Evolutionary conservation across 2,888 invertebrate species (phyloP).

Genomic region (Acheta domesticus): DNA sequence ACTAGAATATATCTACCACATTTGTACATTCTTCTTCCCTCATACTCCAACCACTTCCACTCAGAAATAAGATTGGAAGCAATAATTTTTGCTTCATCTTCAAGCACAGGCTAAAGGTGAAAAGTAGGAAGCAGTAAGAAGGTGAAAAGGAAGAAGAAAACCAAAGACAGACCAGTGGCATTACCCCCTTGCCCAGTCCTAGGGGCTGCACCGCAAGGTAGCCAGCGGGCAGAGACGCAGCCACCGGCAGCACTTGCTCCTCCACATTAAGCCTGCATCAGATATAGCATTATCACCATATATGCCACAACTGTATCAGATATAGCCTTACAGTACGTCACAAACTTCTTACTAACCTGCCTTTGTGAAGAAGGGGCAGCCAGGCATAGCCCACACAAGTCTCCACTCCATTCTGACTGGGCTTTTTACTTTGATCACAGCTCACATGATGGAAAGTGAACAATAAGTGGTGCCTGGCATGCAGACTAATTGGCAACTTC

Average conservation of each 20-base stretch:
- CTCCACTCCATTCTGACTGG: slow-evolving; percentile 68
- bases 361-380: slow-evolving; percentile 81
- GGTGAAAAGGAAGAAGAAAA: slow-evolving; percentile 30
- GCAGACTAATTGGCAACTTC: slow-evolving; percentile 79
- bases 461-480: slow-evolving; percentile 82
- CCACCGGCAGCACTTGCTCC: slow-evolving; percentile 77
- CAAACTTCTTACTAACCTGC: slow-evolving; percentile 49
- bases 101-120: too few relatives aligned
- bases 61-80: too few relatives aligned
- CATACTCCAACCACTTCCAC: too few relatives aligned
- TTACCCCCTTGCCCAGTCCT: slow-evolving; percentile 87
- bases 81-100: too few relatives aligned
- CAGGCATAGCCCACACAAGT: slow-evolving; percentile 92
- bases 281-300: too few relatives aligned
- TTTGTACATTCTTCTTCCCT: too few relatives aligned
- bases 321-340: too few relatives aligned
- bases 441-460: slow-evolving; percentile 96
- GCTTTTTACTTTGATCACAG: slow-evolving; percentile 75
- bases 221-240: slow-evolving; percentile 81
- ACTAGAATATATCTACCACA: too few relatives aligned
- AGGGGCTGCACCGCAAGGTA: slow-evolving; percentile 87
- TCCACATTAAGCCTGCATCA: slow-evolving; percentile 71
- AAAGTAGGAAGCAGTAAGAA: too few relatives aligned
- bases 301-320: too few relatives aligned
- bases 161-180: slow-evolving; percentile 40